phyloP scores from a whole-genome alignment of 2,113 vertebrate species.

The Zosterops japonicus region DNA sequence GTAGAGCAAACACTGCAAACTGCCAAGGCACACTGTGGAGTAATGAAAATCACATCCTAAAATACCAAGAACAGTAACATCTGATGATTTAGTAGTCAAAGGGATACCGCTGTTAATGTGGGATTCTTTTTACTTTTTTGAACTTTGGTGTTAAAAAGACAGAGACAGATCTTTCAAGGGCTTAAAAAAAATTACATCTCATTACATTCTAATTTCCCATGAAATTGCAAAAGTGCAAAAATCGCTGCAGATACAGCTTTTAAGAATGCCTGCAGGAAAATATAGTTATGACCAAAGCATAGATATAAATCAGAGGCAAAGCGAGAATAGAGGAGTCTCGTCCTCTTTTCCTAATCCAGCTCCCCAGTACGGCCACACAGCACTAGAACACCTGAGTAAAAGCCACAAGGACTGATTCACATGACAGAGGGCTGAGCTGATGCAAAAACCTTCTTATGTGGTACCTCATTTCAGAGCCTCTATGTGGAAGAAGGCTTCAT shows the following conservation, averaged over 20 bases:
- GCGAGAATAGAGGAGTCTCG: not conserved
- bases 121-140: not conserved
- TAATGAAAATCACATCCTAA: not conserved
- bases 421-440: not conserved
- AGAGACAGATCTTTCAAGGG: not conserved
- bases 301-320: not conserved
- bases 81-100: not conserved
- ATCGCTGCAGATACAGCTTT: not conserved
- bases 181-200: not conserved
- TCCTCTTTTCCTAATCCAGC: not conserved
- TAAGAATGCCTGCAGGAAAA: not conserved
- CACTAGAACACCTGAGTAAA: not conserved
- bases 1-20: not conserved
- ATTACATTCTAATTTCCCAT: not conserved
- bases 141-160: not conserved
- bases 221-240: not conserved
- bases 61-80: not conserved
- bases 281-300: not conserved
- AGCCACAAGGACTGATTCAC: not conserved
- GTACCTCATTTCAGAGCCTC: not conserved
- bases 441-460: not conserved
- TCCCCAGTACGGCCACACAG: accelerated
- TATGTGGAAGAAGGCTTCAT: not conserved
- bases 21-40: not conserved
- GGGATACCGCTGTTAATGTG: not conserved